phyloP scores from a whole-genome alignment of 2,888 invertebrate genomes.

The Pterostichus niger region DNA sequence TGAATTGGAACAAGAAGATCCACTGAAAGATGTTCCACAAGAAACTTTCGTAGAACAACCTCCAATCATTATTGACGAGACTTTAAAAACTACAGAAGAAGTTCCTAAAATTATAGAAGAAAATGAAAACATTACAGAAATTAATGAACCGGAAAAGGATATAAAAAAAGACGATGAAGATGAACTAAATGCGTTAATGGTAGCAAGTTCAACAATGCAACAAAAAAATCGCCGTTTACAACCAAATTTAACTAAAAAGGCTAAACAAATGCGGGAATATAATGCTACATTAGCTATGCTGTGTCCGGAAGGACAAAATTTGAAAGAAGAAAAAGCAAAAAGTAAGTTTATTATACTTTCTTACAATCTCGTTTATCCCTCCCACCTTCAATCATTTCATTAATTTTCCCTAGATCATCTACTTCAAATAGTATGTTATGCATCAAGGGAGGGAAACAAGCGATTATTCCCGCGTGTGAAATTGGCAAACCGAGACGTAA shows the following conservation, averaged over 20 bases:
- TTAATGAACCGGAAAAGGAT: conserved; percentile 13
- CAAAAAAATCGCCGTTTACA: conserved; percentile 71
- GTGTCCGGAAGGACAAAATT: conserved; percentile 77
- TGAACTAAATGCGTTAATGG: conserved; percentile 81
- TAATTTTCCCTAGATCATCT: too few relatives aligned
- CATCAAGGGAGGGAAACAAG: too few relatives aligned
- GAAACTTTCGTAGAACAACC: background rate
- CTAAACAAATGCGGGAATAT: conserved; percentile 78
- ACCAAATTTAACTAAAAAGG: conserved; percentile 75
- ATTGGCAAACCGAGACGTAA: too few relatives aligned
- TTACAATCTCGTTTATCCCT: too few relatives aligned
- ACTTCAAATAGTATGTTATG: too few relatives aligned
- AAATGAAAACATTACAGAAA: conserved; percentile 29
- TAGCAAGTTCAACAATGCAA: conserved; percentile 78
- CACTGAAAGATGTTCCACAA: background rate
- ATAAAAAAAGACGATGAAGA: conserved; percentile 78
- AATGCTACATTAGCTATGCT: conserved; percentile 78
- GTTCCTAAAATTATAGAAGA: conserved; percentile 10
- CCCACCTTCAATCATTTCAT: too few relatives aligned
- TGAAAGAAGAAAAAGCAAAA: conserved; percentile 78
- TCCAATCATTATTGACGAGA: too few relatives aligned
- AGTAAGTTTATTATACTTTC: conserved; percentile 76
- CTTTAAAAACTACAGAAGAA: conserved; percentile 12
- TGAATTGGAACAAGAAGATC: conserved; percentile 24
- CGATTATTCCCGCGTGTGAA: too few relatives aligned